A percentile compares a stretch with the other conserved stretches of the same genome.
Conservation (phyloP, 2,113 vertebrate genomes). For the Riparia riparia region DNA sequence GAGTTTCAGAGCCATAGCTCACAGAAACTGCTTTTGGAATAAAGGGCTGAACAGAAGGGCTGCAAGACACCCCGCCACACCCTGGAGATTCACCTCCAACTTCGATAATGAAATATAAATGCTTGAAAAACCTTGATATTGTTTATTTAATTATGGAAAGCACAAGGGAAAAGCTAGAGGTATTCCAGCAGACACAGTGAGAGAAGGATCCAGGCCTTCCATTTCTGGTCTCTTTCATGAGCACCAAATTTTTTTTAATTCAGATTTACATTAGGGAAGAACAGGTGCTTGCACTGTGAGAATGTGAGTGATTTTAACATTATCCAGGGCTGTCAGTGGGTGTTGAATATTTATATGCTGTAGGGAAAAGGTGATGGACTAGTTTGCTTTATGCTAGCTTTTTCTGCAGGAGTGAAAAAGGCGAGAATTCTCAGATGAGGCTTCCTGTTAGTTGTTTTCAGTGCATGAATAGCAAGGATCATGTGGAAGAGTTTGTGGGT, state of each 20-base stretch:
- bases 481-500: conserved; percentile 15
- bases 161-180: neutral
- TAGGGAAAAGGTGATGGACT: conserved; percentile 56
- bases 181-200: neutral
- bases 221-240: neutral
- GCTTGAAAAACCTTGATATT: neutral
- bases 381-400: conserved; percentile 35
- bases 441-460: conserved; percentile 42
- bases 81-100: neutral
- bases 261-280: conserved; percentile 36
- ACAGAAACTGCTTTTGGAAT: neutral
- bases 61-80: neutral
- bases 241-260: neutral
- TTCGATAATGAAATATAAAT: neutral
- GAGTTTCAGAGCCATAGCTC: neutral
- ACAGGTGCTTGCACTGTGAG: conserved; percentile 57
- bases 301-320: conserved; percentile 50
- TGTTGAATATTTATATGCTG: conserved; percentile 69
- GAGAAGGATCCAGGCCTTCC: neutral
- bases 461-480: conserved; percentile 21
- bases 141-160: neutral
- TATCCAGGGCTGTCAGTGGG: conserved; percentile 45
- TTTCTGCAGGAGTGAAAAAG: conserved; percentile 43
- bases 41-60: neutral
- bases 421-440: conserved; percentile 37